phyloP scores from a whole-genome alignment of 2,797 vertebrate genomes.

The Urophycis tenuis region DNA sequence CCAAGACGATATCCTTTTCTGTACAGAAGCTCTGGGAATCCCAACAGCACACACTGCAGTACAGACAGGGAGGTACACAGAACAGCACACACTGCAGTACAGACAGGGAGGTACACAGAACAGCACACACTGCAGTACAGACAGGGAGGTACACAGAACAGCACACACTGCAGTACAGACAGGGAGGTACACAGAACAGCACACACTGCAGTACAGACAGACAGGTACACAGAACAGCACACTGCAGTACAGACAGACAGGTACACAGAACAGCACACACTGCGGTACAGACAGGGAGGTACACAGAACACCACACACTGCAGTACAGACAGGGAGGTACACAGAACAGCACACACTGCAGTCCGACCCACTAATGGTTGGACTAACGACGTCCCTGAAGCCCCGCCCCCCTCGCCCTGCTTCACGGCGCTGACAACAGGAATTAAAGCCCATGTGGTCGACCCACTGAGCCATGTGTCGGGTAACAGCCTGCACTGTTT shows the following conservation, averaged over 20 bases:
- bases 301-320: too few species aligned
- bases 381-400: background rate
- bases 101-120: slow-evolving; percentile 17
- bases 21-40: background rate
- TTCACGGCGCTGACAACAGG: slow-evolving; percentile 11
- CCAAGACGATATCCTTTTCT: background rate
- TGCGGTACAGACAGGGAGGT: too few species aligned
- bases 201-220: background rate
- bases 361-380: background rate
- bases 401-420: slow-evolving; percentile 22
- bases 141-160: too few species aligned
- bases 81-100: slow-evolving; percentile 5
- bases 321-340: slow-evolving; percentile 23
- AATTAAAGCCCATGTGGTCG: slow-evolving; percentile 14
- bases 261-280: too few species aligned
- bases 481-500: slow-evolving; percentile 57
- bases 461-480: slow-evolving; percentile 26
- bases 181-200: too few species aligned
- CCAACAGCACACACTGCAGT: too few species aligned
- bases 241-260: slow-evolving; percentile 26
- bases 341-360: background rate
- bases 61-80: too few species aligned
- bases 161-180: background rate
- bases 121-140: background rate
- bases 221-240: too few species aligned